These are phyloP conservation scores for Drusus annulatus DNA, from an alignment of 1,140 invertebrate species.

Conservation along the genomic window DNA sequence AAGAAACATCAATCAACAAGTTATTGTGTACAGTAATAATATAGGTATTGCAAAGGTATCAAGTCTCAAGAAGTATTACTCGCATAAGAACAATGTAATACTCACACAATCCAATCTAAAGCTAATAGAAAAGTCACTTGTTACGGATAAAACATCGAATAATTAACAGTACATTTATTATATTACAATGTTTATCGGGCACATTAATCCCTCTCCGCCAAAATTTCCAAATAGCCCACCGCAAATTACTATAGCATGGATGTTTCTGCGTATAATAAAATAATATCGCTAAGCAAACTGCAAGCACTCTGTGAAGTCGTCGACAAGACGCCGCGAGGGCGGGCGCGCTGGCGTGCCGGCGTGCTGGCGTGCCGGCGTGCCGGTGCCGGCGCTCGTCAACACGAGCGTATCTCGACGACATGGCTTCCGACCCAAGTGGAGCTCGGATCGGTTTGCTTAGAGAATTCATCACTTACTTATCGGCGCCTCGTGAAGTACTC, in stretches of 20 bases:
- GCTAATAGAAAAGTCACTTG: constrained; percentile 29
- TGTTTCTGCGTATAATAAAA: constrained; percentile 58
- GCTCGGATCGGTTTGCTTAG: constrained; percentile 58
- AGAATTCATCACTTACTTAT: constrained; percentile 55
- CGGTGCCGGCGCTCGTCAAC: constrained; percentile 22
- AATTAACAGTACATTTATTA: constrained; percentile 35
- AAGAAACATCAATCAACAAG: constrained; percentile 31
- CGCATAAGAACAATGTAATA: neutral
- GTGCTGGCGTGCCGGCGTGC: neutral
- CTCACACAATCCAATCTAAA: constrained; percentile 9
- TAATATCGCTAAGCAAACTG: constrained; percentile 59
- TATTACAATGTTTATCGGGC: constrained; percentile 56
- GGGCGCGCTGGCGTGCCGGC: neutral
- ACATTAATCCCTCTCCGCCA: constrained; percentile 59
- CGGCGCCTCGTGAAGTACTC: constrained; percentile 52
- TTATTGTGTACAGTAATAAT: constrained; percentile 19
- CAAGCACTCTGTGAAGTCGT: constrained; percentile 45
- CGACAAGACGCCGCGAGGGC: constrained; percentile 13
- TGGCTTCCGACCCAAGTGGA: constrained; percentile 32
- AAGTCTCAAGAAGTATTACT: constrained; percentile 30
- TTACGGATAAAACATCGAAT: constrained; percentile 24
- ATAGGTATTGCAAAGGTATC: constrained; percentile 34
- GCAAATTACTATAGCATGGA: constrained; percentile 59
- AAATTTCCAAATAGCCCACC: constrained; percentile 59
- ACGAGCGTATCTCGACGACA: constrained; percentile 39